Evolutionary conservation across 2,888 invertebrate species (phyloP), one percentile per base, ranked within the genome.

Genomic region (Sinentomon sp.): DNA sequence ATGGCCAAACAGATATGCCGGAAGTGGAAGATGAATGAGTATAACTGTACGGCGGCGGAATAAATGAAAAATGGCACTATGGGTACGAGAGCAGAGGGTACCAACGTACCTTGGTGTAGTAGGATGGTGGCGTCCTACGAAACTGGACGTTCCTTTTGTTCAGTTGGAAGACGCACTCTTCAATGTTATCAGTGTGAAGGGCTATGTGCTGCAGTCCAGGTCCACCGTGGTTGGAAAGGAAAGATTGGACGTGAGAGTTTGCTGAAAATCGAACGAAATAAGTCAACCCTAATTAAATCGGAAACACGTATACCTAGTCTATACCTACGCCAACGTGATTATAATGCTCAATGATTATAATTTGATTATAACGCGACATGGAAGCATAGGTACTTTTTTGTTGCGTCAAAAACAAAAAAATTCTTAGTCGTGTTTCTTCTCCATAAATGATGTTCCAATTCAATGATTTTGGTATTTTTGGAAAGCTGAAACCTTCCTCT

Each of bases 131-230:
- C 13, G 55, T 53, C 28, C 49, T 47, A 19, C 53, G 47, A 42
- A 58, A 56, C 6, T 43, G 35, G 3, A 53, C 51, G 5, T 53
- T 53, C 17, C 43, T 40, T 6, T 39, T 28, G 14, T 40, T 44
- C 37, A 55, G 44, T 5, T 30, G 29, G 5, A 39, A 36, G 3
- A 56, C 54, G 6, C 52, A 45, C n/a, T 42, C 20, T 1, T 50
- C 35, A 13, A 57, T 56, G 33, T 49, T 40, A 4, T 42, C 36
- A 1, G 53, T 49, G 37, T 48, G 48, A 3, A 58, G 43, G 13
- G 52, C 58, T 21, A 58, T 49, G 40, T 58, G 58, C 37, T 58
- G 57, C 6, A 58, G 42, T 3, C 58, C 57, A 5, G 55, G 50
- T 3, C 55, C 54, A 14, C 44, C 43, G 40, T 58, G 56, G 17